Percentiles rank a stretch among this genome's conserved stretches.
Evolutionary conservation across 2,113 vertebrate genomes (phyloP).

Genomic region (Bujurquina vittata): DNA sequence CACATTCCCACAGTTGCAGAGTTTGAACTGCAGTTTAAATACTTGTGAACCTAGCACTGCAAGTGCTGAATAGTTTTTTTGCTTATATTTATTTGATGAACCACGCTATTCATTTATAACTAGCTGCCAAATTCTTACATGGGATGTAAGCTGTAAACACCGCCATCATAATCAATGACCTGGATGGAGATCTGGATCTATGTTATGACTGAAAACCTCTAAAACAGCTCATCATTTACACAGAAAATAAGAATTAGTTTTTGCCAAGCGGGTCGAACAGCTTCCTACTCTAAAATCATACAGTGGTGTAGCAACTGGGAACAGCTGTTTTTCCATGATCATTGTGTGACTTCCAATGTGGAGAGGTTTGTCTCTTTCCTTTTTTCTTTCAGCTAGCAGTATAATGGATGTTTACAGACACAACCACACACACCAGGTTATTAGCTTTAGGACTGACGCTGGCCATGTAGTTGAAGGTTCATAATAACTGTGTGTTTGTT

Average conservation of each 20-base stretch:
- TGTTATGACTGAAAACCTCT: neutral
- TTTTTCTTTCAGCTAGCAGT: neutral
- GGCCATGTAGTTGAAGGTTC: slow-evolving; percentile 11
- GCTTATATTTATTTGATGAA: neutral
- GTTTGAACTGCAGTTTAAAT: neutral
- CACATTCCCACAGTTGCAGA: neutral
- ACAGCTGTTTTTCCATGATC: neutral
- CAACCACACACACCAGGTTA: slow-evolving; percentile 1
- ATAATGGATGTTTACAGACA: neutral
- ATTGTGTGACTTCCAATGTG: slow-evolving; percentile 16
- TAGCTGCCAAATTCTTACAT: neutral
- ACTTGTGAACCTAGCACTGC: neutral
- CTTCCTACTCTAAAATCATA: neutral
- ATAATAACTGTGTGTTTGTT: slow-evolving; percentile 44
- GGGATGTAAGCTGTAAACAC: neutral
- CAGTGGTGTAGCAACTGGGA: neutral
- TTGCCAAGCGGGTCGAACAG: neutral
- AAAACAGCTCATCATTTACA: neutral
- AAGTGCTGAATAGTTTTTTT: neutral
- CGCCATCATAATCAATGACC: neutral
- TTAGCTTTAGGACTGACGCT: slow-evolving; percentile 10
- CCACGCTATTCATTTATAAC: neutral
- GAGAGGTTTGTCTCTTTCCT: neutral
- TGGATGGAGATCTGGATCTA: neutral
- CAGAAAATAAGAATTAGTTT: neutral